Evolutionary conservation across 2,797 vertebrate species (phyloP).

Genomic region (Podarcis siculus): DNA sequence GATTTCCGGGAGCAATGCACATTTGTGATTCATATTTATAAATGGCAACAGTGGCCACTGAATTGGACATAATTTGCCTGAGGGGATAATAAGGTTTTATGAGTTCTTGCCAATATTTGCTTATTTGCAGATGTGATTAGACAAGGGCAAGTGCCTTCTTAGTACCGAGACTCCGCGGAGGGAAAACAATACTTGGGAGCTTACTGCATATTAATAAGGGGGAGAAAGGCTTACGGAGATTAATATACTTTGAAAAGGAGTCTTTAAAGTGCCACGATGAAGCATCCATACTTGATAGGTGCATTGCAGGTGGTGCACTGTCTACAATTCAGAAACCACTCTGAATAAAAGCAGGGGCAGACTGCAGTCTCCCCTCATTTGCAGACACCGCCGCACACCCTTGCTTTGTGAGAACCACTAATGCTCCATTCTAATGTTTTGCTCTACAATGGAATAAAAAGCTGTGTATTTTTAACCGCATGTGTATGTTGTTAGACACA

Average conservation of each 20-base stretch:
- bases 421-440: neutral
- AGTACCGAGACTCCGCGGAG: conserved; percentile 20
- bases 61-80: conserved; percentile 57
- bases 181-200: conserved; percentile 47
- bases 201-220: conserved; percentile 48
- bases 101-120: conserved; percentile 62
- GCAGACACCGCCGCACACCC: neutral
- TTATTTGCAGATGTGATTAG: conserved; percentile 59
- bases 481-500: neutral
- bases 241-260: conserved; percentile 56
- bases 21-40: conserved; percentile 60
- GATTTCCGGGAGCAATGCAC: conserved; percentile 40
- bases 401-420: neutral
- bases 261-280: conserved; percentile 49
- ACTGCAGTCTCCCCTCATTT: conserved; percentile 1
- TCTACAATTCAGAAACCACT: conserved; percentile 40
- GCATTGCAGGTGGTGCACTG: conserved; percentile 32
- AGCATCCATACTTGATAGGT: conserved; percentile 42
- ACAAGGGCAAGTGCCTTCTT: conserved; percentile 55
- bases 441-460: neutral
- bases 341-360: conserved; percentile 31
- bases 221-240: conserved; percentile 37
- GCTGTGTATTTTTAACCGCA: neutral
- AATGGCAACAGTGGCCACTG: conserved; percentile 45
- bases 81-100: conserved; percentile 49